A percentile compares a stretch with the other conserved stretches of the same genome.
phyloP scores from a whole-genome alignment of 2,113 vertebrate species.

The Lates calcarifer region DNA sequence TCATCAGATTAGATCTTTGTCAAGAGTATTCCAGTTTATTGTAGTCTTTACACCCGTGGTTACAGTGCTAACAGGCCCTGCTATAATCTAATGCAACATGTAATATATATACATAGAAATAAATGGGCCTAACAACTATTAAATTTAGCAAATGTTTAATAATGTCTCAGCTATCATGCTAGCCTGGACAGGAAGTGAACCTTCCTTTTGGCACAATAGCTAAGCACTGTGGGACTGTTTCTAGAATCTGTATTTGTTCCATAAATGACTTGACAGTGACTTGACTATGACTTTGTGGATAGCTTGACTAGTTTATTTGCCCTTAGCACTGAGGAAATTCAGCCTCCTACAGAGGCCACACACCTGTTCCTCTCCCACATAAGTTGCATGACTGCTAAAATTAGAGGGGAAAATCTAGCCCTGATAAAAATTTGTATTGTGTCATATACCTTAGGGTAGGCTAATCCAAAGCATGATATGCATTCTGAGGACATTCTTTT shows the following conservation, averaged over 20 bases:
- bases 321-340: slow-evolving; percentile 27
- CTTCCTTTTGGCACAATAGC: neutral
- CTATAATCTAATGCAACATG: too few species aligned
- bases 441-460: neutral
- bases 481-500: neutral
- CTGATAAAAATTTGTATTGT: neutral
- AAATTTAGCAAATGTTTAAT: neutral
- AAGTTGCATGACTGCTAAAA: neutral
- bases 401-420: neutral
- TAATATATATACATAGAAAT: neutral
- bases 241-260: neutral
- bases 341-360: slow-evolving; percentile 43
- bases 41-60: neutral
- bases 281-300: slow-evolving; percentile 36
- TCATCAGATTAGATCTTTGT: neutral
- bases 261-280: slow-evolving; percentile 31
- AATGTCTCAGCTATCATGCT: neutral
- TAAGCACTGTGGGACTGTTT: slow-evolving; percentile 6
- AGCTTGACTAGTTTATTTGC: neutral
- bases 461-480: neutral
- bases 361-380: slow-evolving; percentile 27
- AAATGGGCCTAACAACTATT: neutral
- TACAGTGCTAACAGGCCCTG: neutral
- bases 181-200: neutral
- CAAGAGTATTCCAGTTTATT: neutral